Evolutionary conservation across 2,797 vertebrate genomes (phyloP).

Genomic region (Hirundo rustica): DNA sequence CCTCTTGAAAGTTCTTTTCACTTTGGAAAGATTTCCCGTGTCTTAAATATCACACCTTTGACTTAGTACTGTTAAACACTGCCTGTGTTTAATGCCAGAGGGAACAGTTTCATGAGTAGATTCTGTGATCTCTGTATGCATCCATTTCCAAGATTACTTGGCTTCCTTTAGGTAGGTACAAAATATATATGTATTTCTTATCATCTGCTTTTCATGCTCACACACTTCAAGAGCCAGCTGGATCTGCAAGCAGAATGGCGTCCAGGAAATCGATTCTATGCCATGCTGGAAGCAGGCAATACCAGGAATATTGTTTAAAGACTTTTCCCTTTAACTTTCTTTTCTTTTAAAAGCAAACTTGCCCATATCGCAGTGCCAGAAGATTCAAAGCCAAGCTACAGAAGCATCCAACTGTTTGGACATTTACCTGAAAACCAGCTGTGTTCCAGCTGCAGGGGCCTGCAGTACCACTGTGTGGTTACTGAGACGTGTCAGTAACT

Average conservation of each 20-base stretch:
- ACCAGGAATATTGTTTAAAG: not conserved
- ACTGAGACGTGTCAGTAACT: not conserved
- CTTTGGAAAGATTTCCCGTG: not conserved
- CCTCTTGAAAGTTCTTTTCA: not conserved
- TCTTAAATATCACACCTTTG: conserved; percentile 19
- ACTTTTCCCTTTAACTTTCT: not conserved
- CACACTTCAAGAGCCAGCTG: conserved; percentile 13
- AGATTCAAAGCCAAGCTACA: not conserved
- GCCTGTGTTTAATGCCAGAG: conserved; percentile 1
- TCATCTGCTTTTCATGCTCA: conserved; percentile 24
- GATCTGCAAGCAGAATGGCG: not conserved
- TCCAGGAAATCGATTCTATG: not conserved
- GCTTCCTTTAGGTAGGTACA: not conserved
- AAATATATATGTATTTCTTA: not conserved
- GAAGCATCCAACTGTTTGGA: not conserved
- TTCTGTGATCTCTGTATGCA: conserved; percentile 23
- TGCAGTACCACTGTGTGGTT: not conserved
- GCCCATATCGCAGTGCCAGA: not conserved
- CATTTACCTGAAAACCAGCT: not conserved
- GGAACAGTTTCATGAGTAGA: conserved; percentile 26
- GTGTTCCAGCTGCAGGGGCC: not conserved
- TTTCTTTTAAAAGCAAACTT: not conserved
- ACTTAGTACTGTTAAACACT: conserved; percentile 26
- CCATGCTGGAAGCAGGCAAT: not conserved
- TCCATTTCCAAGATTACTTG: conserved; percentile 32